Base-by-base conservation (phyloP, 1,140 invertebrate genomes). In the Cotesia glomerata region DNA sequence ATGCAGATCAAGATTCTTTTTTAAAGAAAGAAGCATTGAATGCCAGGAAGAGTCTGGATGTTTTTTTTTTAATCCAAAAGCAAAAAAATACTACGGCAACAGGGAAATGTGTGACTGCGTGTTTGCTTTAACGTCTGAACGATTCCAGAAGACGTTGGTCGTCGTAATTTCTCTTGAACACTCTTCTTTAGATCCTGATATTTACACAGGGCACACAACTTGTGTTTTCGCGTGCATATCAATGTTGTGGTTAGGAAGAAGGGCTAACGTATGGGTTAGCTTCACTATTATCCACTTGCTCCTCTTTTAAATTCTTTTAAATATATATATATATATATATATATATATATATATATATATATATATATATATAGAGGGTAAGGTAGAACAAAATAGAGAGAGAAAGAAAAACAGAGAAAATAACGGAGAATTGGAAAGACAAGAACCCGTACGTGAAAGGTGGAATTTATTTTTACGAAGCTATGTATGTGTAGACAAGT, bases 381-480 rank as follows among this genome's bases (percentile, higher is more conserved):
- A 7, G 34, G 14, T 8, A 16, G 54, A 16, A 58, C 4, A n/a
- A n/a, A 2, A 63, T 62, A 34, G n/a, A 13, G 9, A 18, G 4
- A 35, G 26, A 26, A 26, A 3, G 26, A 64, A 35, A 64, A 64
- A 39, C 2, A 16, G 62, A 7, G 36, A 52, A 34, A 64, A 58
- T 52, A 65, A 71, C 16, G 5, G 7, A 36, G 51, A n/a, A 64
- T 14, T n/a, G 65, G 34, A 68, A 14, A 54, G 14, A 26, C 8
- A 54, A 13, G 64, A 72, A 59, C 54, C 69, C 36, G 16, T 26
- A 26, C 14, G 18, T 58, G 4, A 58, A 16, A 54, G 52, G 16
- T 49, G 74, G 81, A 84, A 85, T 85, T 82, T 85, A 85, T 85
- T 85, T 85, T 83, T 78, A 84, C 79, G 77, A 79, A 83, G 77